Evolutionary conservation across 2,797 vertebrate species (phyloP), one percentile per base, ranked within the genome.

Genomic region (Prionace glauca): DNA sequence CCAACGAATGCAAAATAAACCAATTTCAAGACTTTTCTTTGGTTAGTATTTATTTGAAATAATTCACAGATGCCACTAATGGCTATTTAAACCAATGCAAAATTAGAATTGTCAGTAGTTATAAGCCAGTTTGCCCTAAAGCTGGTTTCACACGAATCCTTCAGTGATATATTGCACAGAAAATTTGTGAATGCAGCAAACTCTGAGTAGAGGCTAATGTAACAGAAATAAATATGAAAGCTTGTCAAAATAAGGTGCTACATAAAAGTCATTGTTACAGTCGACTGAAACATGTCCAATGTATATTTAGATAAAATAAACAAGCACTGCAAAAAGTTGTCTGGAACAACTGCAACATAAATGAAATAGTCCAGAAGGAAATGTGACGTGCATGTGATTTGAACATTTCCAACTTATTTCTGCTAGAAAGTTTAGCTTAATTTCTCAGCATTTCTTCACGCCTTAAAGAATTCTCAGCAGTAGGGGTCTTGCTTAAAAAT

Each of bases 291-390:
- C 12, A 11, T 77, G 93, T 32, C 26, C 93, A 94, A 74, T 14
- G 74, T n/a, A 32, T 77, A 56, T 50, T 94, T 94, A 72, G 69
- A 69, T 94, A 94, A 94, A 94, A 94, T 74, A 56, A 50, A 72
- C 45, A 16, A 74, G 45, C 50, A 56, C 41, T 74, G 45, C 24
- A 32, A 77, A 94, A 72, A 94, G 14, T 24, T 94, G 71, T 56
- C 69, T 74, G 41, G 26, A 77, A 56, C 29, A 95, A 95, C 71
- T 74, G 93, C 41, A 56, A 56, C 41, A 1, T 94, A 26, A 72
- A 72, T 45, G 69, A 71, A 74, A 72, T 72, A 32, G 26, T 95
- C 93, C 71, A 77, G 93, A 95, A 95, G 62, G 71, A 95, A 95
- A 50, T 72, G 12, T 95, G 45, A 95, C 5, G 71, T 0, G 90